Evolutionary conservation across 2,797 vertebrate genomes (phyloP), one percentile per base, ranked within the genome.

Genomic region (Paedocypris micromegethes): DNA sequence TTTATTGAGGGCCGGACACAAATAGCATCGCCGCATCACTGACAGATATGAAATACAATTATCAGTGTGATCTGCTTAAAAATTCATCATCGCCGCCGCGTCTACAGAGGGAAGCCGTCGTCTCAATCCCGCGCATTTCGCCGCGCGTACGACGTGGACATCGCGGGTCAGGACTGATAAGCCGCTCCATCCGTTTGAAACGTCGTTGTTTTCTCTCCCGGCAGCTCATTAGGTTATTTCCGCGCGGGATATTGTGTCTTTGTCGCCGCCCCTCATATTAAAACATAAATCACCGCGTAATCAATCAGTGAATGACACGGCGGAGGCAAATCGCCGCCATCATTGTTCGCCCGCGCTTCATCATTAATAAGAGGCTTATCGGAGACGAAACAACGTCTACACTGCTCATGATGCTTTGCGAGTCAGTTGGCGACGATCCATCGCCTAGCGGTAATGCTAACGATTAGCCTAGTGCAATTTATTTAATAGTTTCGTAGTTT

Each of bases 41-140:
- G 94, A 94, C 94, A 95, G 92, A 88, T 92, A 92, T 91, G 92
- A 95, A 94, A 96, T 90, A 96, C 93, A 95, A 96, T 95, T 96
- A 96, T 96, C 92, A 92, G 92, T 87, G 84, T 92, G 93, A 95
- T 95, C 93, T 95, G 93, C 92, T 95, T 93, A 93, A 92, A 93
- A 86, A 88, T 88, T 88, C 87, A 88, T 88, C 88, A 88, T 83
- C 84, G 80, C 83, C 83, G 82, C 82, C 83, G 81, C 80, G 86
- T 86, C 82, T 84, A 79, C 83, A 71, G 45, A 72, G 58, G 70
- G 62, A 67, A 69, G 59, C 9, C 54, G 58, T 46, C n/a, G 43
- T 56, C 66, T 71, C 58, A 57, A 69, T 69, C 68, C 63, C 46
- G 23, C 7, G 58, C 59, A 45, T 44, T 70, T 69, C 56, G 52